Evolutionary conservation across 2,888 invertebrate genomes (phyloP), one percentile per base, ranked within the genome.

Genomic region (Cephus rjabovi): DNA sequence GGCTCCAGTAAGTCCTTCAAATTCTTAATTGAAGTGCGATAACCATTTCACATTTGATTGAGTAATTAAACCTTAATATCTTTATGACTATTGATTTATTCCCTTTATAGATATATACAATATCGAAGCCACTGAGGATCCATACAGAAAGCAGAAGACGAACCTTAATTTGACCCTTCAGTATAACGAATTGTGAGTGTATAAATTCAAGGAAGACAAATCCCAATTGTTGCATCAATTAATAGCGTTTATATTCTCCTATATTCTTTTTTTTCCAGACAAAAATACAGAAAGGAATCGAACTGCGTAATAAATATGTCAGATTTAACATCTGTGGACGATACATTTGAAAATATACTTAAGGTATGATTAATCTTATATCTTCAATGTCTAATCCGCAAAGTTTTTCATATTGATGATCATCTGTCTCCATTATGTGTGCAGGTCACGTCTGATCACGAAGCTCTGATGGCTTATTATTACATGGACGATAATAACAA

Each of bases 381-480:
- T 91, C 91, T 82, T 83, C 91, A 75, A 90, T 90, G 34, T 56
- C 6, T 91, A 91, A 83, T 91, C 91, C 83, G 88, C 87, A 91
- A 91, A 78, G 83, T 87, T 84, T 69, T 70, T 15, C 23, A 15
- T 75, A 1, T 34, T 74, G 37, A 75, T 11, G 11, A 73, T 79
- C 15, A 68, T 69, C 56, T 23, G 2, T 56, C 2, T 56, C 23
- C 56, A 56, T 23, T 9, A 9, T 56, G 9, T 83, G 92, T 95
- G 75, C 94, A 94, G 92, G 96, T 96, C 85, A 97, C 97, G 76
- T 93, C 96, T 73, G 95, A 97, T 85, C 97, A 98, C 88, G 98
- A 98, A 85, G 96, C 98, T 0, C 93, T 97, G 12, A 96, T 98
- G 93, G 96, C 97, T 0, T 98, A 97, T 92, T 98, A 98, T 92